A percentile compares a stretch with the other conserved stretches of the same genome.
Evolutionary conservation across 2,888 invertebrate genomes (phyloP).

Genomic region (Pogonocherus hispidulus): DNA sequence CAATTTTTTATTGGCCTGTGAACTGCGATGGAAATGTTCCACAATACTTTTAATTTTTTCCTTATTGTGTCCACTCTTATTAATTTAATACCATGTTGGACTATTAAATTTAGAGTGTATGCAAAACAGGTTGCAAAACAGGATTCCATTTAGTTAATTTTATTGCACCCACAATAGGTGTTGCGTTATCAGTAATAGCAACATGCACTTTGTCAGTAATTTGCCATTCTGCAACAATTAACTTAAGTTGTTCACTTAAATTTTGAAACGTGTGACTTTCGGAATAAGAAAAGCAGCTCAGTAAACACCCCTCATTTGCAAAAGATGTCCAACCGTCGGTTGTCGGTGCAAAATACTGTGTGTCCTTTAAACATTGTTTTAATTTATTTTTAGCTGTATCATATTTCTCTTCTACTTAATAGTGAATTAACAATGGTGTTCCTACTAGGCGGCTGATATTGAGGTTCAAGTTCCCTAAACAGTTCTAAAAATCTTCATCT

Average conservation of each 20-base stretch:
- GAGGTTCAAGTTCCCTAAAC: neutral
- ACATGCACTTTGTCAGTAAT: conserved; percentile 31
- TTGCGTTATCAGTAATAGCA: conserved; percentile 36
- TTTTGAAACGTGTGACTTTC: conserved; percentile 37
- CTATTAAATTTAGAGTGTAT: conserved; percentile 35
- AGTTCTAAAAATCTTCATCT: conserved; percentile 2
- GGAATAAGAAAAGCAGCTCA: conserved; percentile 29
- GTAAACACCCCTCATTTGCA: conserved; percentile 33
- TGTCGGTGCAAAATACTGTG: conserved; percentile 21
- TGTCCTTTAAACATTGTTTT: conserved; percentile 12
- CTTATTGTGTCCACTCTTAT: conserved; percentile 11
- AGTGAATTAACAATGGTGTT: conserved; percentile 3
- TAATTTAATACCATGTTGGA: conserved; percentile 25
- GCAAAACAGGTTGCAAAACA: conserved; percentile 41
- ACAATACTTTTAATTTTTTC: conserved; percentile 31
- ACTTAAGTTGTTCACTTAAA: conserved; percentile 24
- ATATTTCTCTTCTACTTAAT: conserved; percentile 20
- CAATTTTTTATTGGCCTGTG: conserved; percentile 35
- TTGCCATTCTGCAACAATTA: conserved; percentile 26
- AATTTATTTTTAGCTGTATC: conserved; percentile 1
- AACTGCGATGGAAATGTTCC: conserved; percentile 38
- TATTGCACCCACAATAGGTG: conserved; percentile 31
- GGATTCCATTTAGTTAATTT: conserved; percentile 25
- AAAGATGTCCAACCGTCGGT: conserved; percentile 43
- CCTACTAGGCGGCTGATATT: neutral